Percentiles rank a stretch among this genome's conserved stretches.
Conservation (phyloP, 2,113 vertebrate species). For the Probosciger aterrimus region DNA sequence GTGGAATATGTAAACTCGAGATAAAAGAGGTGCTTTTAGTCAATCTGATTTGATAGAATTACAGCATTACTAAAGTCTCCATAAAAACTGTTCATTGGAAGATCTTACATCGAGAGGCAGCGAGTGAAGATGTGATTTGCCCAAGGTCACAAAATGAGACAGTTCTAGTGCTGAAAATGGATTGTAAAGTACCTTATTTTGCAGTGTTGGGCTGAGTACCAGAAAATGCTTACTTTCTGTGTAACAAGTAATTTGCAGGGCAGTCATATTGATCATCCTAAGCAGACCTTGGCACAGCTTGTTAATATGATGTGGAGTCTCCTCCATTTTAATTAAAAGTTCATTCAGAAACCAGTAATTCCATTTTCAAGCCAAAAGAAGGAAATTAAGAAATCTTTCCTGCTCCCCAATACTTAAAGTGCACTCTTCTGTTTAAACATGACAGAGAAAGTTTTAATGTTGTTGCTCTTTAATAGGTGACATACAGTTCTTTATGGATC, state of each 20-base stretch:
- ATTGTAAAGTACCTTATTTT: neutral
- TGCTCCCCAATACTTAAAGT: neutral
- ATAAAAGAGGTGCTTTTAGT: neutral
- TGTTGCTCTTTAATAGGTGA: neutral
- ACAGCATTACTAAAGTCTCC: neutral
- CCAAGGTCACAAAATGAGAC: neutral
- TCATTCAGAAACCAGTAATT: neutral
- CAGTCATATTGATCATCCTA: neutral
- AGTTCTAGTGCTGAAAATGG: neutral
- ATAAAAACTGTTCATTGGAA: neutral
- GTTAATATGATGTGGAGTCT: neutral
- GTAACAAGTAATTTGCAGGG: neutral
- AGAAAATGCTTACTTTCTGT: neutral
- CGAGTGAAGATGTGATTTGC: neutral
- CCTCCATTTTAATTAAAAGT: neutral
- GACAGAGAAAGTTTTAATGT: neutral
- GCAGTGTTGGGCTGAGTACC: neutral
- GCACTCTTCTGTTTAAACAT: neutral
- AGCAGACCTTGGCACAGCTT: neutral
- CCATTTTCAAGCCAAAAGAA: neutral
- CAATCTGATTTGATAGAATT: neutral
- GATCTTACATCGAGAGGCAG: neutral
- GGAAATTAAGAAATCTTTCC: neutral
- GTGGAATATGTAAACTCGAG: neutral
- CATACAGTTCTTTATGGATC: neutral